Percentiles rank a stretch among this genome's conserved stretches.
These are phyloP conservation scores for Sipha flava DNA, from an alignment of 1,140 invertebrate genomes.

Conservation along the genomic window DNA sequence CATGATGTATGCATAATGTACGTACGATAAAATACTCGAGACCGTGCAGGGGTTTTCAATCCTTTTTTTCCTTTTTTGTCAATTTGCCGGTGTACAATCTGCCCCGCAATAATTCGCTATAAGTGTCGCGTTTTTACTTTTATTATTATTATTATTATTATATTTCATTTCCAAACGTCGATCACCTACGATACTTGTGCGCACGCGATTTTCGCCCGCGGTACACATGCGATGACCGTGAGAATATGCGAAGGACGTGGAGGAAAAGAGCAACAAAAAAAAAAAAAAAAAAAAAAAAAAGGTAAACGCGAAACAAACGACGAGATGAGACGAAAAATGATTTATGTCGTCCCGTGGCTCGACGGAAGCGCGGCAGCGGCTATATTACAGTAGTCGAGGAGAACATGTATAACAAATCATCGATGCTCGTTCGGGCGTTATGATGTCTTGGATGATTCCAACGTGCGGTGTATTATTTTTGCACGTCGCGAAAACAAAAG, in stretches of 20 bases:
- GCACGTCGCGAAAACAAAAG: slow-evolving; percentile 18
- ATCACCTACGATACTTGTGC: too few species aligned
- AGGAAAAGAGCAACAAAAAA: not conserved
- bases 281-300: not conserved
- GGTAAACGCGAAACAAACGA: not conserved
- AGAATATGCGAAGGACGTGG: too few species aligned
- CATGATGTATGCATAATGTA: too few species aligned
- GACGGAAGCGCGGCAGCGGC: not conserved
- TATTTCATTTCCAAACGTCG: not conserved
- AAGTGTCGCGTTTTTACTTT: not conserved
- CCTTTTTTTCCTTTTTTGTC: too few species aligned
- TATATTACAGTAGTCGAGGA: too few species aligned
- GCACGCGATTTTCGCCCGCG: too few species aligned
- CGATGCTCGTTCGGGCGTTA: slow-evolving; percentile 23
- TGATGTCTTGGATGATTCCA: slow-evolving; percentile 18
- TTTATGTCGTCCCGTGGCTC: not conserved
- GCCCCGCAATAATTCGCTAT: too few species aligned
- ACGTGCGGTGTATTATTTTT: slow-evolving; percentile 5
- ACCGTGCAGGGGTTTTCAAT: too few species aligned
- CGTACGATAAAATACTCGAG: too few species aligned
- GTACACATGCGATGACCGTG: too few species aligned
- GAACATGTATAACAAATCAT: slow-evolving; percentile 27
- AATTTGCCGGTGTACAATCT: too few species aligned
- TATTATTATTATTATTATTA: not conserved
- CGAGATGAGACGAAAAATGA: too few species aligned